Base-by-base conservation (phyloP, 1,140 invertebrate species). In the Drosophila nasuta region DNA sequence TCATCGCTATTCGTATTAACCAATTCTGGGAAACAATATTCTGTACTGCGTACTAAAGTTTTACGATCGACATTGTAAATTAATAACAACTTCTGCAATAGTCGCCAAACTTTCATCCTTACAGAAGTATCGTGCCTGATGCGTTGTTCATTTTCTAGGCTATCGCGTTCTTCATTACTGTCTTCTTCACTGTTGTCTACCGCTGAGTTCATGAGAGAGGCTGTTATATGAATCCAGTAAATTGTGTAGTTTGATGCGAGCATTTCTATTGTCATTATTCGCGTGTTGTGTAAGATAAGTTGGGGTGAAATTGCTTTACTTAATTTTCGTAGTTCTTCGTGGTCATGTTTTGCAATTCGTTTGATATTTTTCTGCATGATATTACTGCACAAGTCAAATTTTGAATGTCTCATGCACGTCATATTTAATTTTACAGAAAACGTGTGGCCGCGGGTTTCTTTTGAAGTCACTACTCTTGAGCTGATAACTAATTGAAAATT, bases 1-100 rank as follows among this genome's bases (percentile, higher is more conserved):
- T 28, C 54, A 1, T 7, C 60, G 5, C 41, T 46, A 13, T 35
- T 15, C 25, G 51, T 33, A 25, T 7, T n/a, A 64, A 67, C 43
- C 2, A 1, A 11, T 6, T 90, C 63, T 0, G 91, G 79, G 46
- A 92, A 88, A 65, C 91, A 93, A 51, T 80, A 92, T 28, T 93
- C 79, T 5, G 72, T 71, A 48, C 90, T 92, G 20, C 79, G 57
- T 10, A 89, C 41, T 20, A 65, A 5, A 41, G 4, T 56, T 0
- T 45, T 15, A 0, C 2, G 41, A 13, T 62, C 20, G 0, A 8
- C 20, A 54, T 15, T 73, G 13, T 54, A 54, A 35, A 54, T 15
- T 10, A 4, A 45, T 35, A 76, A 33, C 7, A 80, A 3, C 17
- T 73, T 13, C 13, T 52, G 45, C 0, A 88, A 6, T 2, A 68